Base-by-base conservation (phyloP, 2,888 invertebrate genomes). In the Limnephilus rhombicus region DNA sequence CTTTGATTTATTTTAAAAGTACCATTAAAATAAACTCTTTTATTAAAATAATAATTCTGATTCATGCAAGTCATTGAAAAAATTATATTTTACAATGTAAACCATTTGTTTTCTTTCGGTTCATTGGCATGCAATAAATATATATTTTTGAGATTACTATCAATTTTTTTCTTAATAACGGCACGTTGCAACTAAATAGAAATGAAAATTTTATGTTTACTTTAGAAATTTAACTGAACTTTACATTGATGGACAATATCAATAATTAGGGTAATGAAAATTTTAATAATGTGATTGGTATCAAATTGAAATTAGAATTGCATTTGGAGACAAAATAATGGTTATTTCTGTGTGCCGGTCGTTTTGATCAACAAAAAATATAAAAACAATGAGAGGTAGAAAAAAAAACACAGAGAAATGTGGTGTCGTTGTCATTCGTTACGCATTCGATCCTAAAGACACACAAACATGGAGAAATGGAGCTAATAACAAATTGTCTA, bases 371-470 rank as follows among this genome's bases (percentile, higher is more conserved):
- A 24, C 24, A 24, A 68, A 68, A 2, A 68, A 68, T 68, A 68
- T 24, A 68, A 68, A 68, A 68, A 68, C 68, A 68, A 68, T 68
- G 68, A 68, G 68, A 68, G 68, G 24, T 24, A 68, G 18, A 18
- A 68, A 68, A 68, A 68, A 68, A 90, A 90, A 82, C 24, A 89
- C 12, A 81, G 37, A 80, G 34, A 90, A 68, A 68, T 68, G 68
- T 82, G 37, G 81, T 86, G 41, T 45, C 85, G 29, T 86, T 53
- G n/a, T 29, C 29, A 29, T 87, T 53, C 87, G 68, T 87, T n/a
- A 53, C 53, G 29, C 45, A 29, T 86, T 37, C 68, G 24, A 80
- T 80, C 88, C 68, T 24, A 80, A 89, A 15, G 80, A 45, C 88
- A 89, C 88, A 80, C 88, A 37, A 37, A 68, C 45, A 31, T 31